Evolutionary conservation across 1,140 invertebrate genomes (phyloP).

Genomic region (Lasioglossum albipes): DNA sequence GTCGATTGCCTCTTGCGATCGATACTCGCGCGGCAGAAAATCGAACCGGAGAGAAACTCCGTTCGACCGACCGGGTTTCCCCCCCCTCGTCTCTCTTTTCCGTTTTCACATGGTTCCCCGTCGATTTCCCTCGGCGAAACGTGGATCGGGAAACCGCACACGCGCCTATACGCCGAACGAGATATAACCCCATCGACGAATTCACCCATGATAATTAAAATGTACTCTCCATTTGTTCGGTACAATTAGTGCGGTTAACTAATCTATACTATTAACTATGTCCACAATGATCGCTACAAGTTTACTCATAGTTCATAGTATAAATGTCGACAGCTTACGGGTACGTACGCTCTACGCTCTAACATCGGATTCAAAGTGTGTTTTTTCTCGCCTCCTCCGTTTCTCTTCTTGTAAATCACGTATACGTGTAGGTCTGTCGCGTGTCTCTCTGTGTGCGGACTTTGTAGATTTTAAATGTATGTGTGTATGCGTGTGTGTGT

Average conservation of each 20-base stretch:
- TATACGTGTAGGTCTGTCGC: too few species aligned
- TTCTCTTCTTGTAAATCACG: not conserved
- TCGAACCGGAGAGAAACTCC: too few species aligned
- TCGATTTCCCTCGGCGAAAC: not conserved
- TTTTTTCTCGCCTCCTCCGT: not conserved
- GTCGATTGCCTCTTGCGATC: too few species aligned
- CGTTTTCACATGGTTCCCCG: too few species aligned
- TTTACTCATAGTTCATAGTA: slow-evolving; percentile 53
- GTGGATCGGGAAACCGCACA: slow-evolving; percentile 4
- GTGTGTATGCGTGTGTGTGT: not conserved
- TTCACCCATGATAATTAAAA: slow-evolving; percentile 49
- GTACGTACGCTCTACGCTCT: slow-evolving; percentile 42
- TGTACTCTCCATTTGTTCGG: slow-evolving; percentile 52
- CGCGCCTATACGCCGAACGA: slow-evolving; percentile 28
- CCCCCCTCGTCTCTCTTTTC: too few species aligned
- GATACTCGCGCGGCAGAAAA: too few species aligned
- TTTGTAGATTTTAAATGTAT: not conserved
- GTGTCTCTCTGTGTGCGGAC: not conserved
- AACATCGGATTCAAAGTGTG: slow-evolving; percentile 46
- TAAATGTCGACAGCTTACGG: slow-evolving; percentile 53
- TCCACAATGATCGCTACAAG: slow-evolving; percentile 53
- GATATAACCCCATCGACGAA: slow-evolving; percentile 27
- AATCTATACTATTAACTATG: slow-evolving; percentile 53
- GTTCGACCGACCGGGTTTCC: too few species aligned
- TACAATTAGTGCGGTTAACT: slow-evolving; percentile 55